phyloP scores from a whole-genome alignment of 2,113 vertebrate genomes.

The Xerus inauris region DNA sequence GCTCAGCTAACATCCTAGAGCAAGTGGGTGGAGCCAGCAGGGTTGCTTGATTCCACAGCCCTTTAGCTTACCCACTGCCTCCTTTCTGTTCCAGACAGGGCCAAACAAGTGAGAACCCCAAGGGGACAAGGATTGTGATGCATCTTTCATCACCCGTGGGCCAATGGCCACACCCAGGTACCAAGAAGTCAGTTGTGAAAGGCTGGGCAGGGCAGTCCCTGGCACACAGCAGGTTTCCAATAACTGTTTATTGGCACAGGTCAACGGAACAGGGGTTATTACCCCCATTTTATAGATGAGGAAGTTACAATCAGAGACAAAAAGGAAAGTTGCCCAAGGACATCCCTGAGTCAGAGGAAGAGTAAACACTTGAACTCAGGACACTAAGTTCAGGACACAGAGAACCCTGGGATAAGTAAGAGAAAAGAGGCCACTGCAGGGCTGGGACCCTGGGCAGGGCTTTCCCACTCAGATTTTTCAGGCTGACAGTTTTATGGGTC shows the following conservation, averaged over 20 bases:
- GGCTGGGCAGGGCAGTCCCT: neutral
- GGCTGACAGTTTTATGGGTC: constrained; percentile 42
- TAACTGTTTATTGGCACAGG: constrained; percentile 45
- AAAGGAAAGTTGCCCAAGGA: constrained; percentile 59
- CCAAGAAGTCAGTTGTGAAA: neutral
- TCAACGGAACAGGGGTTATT: neutral
- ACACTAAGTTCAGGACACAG: neutral
- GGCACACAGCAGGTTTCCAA: neutral
- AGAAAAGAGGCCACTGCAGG: neutral
- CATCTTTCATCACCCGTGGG: neutral
- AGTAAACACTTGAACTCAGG: constrained; percentile 38
- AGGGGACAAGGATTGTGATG: neutral
- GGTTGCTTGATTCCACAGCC: neutral
- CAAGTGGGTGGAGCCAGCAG: neutral
- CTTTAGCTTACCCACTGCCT: neutral
- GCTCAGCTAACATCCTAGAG: neutral
- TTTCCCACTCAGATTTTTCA: neutral
- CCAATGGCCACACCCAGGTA: neutral
- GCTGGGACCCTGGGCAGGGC: neutral
- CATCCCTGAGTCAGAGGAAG: constrained; percentile 59
- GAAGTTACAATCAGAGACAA: constrained; percentile 52
- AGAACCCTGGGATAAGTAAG: neutral
- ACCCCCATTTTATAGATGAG: constrained; percentile 49
- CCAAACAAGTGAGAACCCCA: neutral
- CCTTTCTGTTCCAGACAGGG: neutral